These are phyloP conservation scores for Mungos mungo DNA, from an alignment of 2,113 vertebrate genomes.

Conservation along the genomic window DNA sequence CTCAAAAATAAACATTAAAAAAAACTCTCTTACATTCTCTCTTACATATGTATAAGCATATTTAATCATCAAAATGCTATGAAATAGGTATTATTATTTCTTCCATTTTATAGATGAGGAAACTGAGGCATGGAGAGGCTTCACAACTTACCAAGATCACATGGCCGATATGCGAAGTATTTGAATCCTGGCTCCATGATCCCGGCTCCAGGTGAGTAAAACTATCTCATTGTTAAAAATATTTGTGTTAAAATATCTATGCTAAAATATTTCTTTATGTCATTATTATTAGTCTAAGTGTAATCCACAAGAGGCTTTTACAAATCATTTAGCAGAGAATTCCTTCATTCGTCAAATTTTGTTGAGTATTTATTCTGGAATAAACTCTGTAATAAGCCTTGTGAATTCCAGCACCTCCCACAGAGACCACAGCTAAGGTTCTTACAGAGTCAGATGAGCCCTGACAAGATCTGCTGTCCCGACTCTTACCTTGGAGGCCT, in stretches of 20 bases:
- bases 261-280: background rate
- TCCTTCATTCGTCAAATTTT: background rate
- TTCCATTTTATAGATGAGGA: background rate
- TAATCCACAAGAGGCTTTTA: background rate
- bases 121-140: background rate
- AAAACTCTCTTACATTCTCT: background rate
- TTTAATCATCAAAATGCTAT: background rate
- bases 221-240: background rate
- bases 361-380: background rate
- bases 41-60: background rate
- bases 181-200: background rate
- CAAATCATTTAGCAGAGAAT: background rate
- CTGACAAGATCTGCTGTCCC: background rate
- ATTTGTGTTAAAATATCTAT: background rate
- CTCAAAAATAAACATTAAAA: too few relatives aligned
- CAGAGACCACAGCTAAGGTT: background rate
- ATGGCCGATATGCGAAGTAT: background rate
- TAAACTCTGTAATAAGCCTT: background rate
- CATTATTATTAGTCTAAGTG: background rate
- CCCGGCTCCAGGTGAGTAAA: background rate
- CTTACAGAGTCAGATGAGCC: background rate
- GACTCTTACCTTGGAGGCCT: fast-evolving
- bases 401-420: background rate
- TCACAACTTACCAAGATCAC: background rate
- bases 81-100: background rate